Conservation (phyloP, 2,888 invertebrate species). For the Hypena proboscidalis region DNA sequence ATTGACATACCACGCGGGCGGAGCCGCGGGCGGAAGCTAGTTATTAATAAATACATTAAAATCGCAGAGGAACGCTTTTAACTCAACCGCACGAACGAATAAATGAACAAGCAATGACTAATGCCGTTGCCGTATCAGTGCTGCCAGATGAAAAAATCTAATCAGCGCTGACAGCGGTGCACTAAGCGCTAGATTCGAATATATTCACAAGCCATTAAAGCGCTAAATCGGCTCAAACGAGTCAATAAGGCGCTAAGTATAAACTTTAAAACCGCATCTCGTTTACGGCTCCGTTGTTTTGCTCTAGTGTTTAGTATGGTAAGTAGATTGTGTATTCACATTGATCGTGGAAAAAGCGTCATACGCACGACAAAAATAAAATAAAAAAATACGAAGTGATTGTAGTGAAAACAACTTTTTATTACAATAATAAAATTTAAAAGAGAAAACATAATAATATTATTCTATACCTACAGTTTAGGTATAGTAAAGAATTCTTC, state of each 20-base stretch:
- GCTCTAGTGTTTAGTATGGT: constrained; percentile 20
- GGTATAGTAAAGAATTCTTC: constrained; percentile 16
- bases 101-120: too few species aligned
- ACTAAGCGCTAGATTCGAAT: constrained; percentile 20
- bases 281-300: constrained; percentile 22
- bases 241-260: constrained; percentile 17
- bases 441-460: constrained; percentile 13
- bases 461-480: constrained; percentile 19
- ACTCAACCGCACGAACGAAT: too few species aligned
- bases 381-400: too few species aligned
- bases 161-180: constrained; percentile 6
- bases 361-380: constrained; percentile 17
- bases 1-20: too few species aligned
- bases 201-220: constrained; percentile 14
- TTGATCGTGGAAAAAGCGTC: constrained; percentile 18
- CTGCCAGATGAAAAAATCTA: constrained; percentile 16
- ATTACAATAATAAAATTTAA: too few species aligned
- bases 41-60: too few species aligned
- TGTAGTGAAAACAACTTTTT: constrained; percentile 18
- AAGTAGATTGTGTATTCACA: constrained; percentile 19
- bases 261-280: constrained; percentile 18
- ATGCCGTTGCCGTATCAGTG: too few species aligned
- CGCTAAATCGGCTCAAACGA: constrained; percentile 14
- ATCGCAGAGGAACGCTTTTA: too few species aligned
- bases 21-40: too few species aligned